These are phyloP conservation scores for Scaptomyza graminum DNA, from an alignment of 1,140 invertebrate species.

Conservation along the genomic window DNA sequence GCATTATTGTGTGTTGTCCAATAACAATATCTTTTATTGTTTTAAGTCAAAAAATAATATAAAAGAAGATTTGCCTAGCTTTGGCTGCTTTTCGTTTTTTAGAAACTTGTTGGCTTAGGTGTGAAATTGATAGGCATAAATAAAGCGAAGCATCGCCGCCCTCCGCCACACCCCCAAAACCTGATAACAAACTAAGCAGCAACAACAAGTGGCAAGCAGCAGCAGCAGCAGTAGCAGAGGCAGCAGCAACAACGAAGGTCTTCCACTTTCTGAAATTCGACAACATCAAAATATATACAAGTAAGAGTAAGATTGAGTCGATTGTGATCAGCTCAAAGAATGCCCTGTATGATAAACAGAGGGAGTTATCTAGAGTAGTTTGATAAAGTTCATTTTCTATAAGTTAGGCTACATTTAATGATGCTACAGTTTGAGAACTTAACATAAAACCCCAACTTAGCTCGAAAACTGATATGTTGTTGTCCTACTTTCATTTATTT, in stretches of 20 bases:
- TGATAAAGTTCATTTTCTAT: too few species aligned
- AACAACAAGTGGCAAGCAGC: slow-evolving; percentile 52
- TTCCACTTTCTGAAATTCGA: slow-evolving; percentile 80
- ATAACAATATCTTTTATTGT: neutral
- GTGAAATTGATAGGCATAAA: slow-evolving; percentile 76
- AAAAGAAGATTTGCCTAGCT: neutral
- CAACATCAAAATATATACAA: slow-evolving; percentile 55
- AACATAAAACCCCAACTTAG: too few species aligned
- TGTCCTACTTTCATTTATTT: too few species aligned
- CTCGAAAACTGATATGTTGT: too few species aligned
- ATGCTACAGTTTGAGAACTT: too few species aligned
- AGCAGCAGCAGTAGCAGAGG: slow-evolving; percentile 1
- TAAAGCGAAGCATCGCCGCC: slow-evolving; percentile 21
- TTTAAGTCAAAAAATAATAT: neutral
- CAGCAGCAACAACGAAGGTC: slow-evolving; percentile 66
- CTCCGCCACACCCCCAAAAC: slow-evolving; percentile 27
- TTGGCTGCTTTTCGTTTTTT: slow-evolving; percentile 4
- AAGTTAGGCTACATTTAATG: too few species aligned
- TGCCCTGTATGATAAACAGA: neutral
- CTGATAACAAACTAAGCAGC: slow-evolving; percentile 69
- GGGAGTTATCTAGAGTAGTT: neutral
- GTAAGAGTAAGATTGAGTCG: neutral
- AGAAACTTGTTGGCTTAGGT: slow-evolving; percentile 69
- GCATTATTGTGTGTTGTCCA: neutral
- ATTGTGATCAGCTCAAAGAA: neutral